These are phyloP conservation scores for Anticlea derivata DNA, from an alignment of 2,888 invertebrate species.

Conservation along the genomic window DNA sequence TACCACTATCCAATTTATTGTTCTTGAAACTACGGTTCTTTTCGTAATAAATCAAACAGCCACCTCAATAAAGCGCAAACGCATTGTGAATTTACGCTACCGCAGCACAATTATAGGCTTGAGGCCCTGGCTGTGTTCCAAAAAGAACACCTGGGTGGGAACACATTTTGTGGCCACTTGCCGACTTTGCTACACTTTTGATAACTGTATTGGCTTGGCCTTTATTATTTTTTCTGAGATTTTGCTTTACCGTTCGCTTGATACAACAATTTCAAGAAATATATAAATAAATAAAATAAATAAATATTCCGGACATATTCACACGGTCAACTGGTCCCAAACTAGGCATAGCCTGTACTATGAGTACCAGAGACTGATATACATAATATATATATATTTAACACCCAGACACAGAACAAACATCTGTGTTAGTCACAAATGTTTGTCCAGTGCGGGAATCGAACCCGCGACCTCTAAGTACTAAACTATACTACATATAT, in stretches of 20 bases:
- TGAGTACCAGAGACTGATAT: no score
- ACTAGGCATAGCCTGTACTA: no score
- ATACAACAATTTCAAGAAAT: no score
- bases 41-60: slow-evolving; percentile 17
- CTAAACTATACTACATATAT: no score
- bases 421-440: no score
- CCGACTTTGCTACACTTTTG: slow-evolving; percentile 25
- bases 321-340: no score
- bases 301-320: no score
- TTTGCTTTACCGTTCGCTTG: neutral
- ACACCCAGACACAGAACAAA: no score
- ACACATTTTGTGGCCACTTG: slow-evolving; percentile 35
- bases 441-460: no score
- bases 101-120: slow-evolving; percentile 32
- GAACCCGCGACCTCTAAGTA: no score
- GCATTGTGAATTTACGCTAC: slow-evolving; percentile 28
- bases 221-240: neutral
- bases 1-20: slow-evolving; percentile 2
- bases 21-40: neutral
- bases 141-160: slow-evolving; percentile 34
- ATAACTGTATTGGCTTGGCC: slow-evolving; percentile 27
- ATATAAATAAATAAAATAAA: no score
- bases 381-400: no score
- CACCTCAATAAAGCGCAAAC: slow-evolving; percentile 28
- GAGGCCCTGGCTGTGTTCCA: slow-evolving; percentile 31